These are phyloP conservation scores for Telenomus remus DNA, from an alignment of 1,140 invertebrate species.

Conservation along the genomic window DNA sequence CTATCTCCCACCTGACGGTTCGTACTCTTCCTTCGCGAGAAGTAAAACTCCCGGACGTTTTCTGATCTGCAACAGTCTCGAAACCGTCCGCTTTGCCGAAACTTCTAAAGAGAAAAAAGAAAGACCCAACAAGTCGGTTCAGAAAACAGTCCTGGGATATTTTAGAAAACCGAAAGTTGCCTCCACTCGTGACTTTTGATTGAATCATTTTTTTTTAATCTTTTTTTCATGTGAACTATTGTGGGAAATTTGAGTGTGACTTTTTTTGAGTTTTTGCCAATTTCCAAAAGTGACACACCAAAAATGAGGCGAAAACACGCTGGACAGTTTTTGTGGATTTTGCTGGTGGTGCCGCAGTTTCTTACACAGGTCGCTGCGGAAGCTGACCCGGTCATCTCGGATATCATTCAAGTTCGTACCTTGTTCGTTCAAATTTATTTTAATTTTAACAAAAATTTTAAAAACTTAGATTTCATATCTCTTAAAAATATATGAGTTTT, in stretches of 20 bases:
- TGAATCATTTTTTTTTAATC: neutral
- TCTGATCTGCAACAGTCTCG: slow-evolving; percentile 60
- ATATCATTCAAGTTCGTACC: slow-evolving; percentile 55
- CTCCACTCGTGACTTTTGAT: neutral
- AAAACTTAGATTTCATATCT: neutral
- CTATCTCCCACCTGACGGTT: slow-evolving; percentile 57
- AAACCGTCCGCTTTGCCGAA: slow-evolving; percentile 51
- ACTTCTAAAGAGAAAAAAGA: slow-evolving; percentile 14
- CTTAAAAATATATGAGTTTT: too few relatives aligned
- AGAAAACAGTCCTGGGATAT: too few relatives aligned
- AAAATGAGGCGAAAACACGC: slow-evolving; percentile 53
- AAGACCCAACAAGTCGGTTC: neutral
- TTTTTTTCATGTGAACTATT: slow-evolving; percentile 29
- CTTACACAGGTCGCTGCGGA: slow-evolving; percentile 26
- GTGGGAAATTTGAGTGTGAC: slow-evolving; percentile 21
- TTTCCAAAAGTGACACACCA: neutral
- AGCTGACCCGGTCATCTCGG: slow-evolving; percentile 51
- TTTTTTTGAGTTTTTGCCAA: slow-evolving; percentile 20
- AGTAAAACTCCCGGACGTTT: slow-evolving; percentile 61
- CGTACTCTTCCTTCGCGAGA: slow-evolving; percentile 55
- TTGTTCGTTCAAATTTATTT: neutral
- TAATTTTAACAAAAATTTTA: too few relatives aligned
- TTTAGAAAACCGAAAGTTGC: neutral
- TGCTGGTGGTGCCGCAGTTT: slow-evolving; percentile 25
- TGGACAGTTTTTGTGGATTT: slow-evolving; percentile 48